Conservation (phyloP, 2,888 invertebrate species). For the Himalopsyche anomala region DNA sequence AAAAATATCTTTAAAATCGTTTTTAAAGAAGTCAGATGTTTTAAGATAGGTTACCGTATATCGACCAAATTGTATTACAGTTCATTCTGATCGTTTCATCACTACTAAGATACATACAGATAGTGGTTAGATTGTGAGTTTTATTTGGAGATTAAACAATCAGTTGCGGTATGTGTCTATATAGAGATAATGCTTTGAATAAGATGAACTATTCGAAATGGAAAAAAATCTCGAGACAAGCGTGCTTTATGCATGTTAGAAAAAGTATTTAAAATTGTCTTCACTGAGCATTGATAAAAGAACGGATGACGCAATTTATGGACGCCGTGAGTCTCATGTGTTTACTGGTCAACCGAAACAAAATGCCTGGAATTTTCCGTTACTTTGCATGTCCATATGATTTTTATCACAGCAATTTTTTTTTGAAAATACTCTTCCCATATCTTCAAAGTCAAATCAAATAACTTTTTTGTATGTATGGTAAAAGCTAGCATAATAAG, state of each 20-base stretch:
- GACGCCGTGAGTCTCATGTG: too few species aligned
- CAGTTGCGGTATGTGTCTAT: conserved; percentile 21
- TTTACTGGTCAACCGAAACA: too few species aligned
- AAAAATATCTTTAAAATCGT: too few species aligned
- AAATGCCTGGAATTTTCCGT: too few species aligned
- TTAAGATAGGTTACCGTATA: too few species aligned
- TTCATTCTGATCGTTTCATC: not conserved
- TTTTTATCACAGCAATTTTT: too few species aligned
- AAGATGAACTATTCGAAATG: not conserved
- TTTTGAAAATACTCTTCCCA: too few species aligned
- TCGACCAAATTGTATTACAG: not conserved
- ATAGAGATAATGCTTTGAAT: conserved; percentile 23
- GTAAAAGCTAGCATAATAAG: too few species aligned
- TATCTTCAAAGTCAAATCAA: too few species aligned
- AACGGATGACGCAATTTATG: not conserved
- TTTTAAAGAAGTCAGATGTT: too few species aligned
- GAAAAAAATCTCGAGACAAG: conserved; percentile 18
- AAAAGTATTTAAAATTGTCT: conserved; percentile 27
- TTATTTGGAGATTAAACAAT: conserved; percentile 23
- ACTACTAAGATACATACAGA: not conserved
- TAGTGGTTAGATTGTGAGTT: not conserved
- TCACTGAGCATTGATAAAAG: not conserved
- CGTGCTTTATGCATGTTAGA: conserved; percentile 36
- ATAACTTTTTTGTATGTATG: too few species aligned
- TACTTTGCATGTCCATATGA: too few species aligned